Percentiles rank a stretch among this genome's conserved stretches.
Evolutionary conservation across 2,113 vertebrate genomes (phyloP).

Genomic region (Passer montanus): DNA sequence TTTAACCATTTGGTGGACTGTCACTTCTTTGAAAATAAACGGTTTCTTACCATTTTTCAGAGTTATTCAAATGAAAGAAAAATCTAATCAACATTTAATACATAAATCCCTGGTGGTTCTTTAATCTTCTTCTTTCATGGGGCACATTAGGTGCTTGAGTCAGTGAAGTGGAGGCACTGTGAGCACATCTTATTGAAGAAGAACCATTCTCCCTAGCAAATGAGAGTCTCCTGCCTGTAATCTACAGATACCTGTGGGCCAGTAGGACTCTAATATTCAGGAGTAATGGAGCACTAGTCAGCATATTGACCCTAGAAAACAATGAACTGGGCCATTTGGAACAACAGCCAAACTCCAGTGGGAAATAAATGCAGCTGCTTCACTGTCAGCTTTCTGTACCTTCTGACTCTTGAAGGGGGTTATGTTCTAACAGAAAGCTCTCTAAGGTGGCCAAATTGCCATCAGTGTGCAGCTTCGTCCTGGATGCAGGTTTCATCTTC

Average conservation of each 20-base stretch:
- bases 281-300: neutral
- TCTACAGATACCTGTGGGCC: neutral
- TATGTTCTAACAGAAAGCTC: neutral
- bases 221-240: neutral
- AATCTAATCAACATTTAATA: neutral
- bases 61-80: neutral
- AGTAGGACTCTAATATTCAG: neutral
- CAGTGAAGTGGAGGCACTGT: neutral
- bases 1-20: neutral
- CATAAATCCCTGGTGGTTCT: neutral
- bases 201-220: neutral
- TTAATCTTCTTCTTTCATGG: neutral
- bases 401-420: neutral
- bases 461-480: neutral
- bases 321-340: neutral
- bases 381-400: neutral
- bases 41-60: neutral
- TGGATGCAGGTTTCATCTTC: neutral
- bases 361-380: neutral
- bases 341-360: neutral
- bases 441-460: neutral
- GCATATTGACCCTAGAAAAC: neutral
- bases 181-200: neutral
- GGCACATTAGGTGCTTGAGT: neutral
- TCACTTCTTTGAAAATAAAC: neutral